Percentiles rank a stretch among this genome's conserved stretches.
Conservation (phyloP, 2,113 vertebrate species). For the Hassar affinis region DNA sequence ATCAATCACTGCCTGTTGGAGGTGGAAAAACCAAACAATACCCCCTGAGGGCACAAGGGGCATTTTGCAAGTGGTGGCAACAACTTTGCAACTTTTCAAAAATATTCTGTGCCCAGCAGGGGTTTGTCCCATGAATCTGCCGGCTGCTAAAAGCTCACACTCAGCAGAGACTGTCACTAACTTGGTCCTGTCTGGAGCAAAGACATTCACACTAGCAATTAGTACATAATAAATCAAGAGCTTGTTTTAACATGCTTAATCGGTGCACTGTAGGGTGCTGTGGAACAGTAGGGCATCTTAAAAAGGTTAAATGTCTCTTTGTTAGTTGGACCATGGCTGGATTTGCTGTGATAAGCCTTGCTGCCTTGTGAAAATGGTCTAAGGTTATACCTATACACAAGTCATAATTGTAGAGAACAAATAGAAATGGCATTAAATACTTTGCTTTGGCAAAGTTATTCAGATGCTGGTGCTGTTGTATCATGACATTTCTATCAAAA, state of each 20-base stretch:
- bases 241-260: constrained; percentile 71
- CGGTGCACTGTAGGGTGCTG: constrained; percentile 44
- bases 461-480: constrained; percentile 13
- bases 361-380: constrained; percentile 16
- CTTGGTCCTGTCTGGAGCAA: constrained; percentile 60
- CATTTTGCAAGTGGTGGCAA: constrained; percentile 71
- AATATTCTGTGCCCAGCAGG: constrained; percentile 66
- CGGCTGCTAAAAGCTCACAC: constrained; percentile 78
- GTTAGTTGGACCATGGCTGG: neutral
- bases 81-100: constrained; percentile 72
- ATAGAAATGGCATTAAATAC: constrained; percentile 4
- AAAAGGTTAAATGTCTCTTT: constrained; percentile 10
- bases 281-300: neutral
- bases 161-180: constrained; percentile 74
- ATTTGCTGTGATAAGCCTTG: neutral
- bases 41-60: constrained; percentile 61
- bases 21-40: constrained; percentile 69
- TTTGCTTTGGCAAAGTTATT: neutral
- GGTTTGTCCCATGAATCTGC: constrained; percentile 64
- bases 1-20: constrained; percentile 76
- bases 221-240: constrained; percentile 75
- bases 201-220: constrained; percentile 78
- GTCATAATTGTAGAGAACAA: neutral
- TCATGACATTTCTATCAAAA: constrained; percentile 22
- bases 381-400: neutral